Base-by-base conservation (phyloP, 2,113 vertebrate species). In the Benitochromis conjunctus region DNA sequence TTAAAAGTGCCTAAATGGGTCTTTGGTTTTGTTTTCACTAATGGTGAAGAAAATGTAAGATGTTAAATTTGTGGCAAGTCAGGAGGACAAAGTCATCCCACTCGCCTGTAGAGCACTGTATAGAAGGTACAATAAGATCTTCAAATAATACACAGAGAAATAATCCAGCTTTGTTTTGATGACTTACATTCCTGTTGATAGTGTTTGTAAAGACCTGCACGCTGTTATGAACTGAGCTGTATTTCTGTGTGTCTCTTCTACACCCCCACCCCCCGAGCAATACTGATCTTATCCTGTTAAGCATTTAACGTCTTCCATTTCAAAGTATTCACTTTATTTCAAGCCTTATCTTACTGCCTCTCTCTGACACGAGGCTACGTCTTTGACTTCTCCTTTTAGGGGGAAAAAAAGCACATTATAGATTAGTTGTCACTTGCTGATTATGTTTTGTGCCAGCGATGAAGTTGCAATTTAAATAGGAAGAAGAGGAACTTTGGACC, bases 1-100 rank as follows among this genome's bases (percentile, higher is more conserved):
- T 90, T 57, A 84, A 86, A 94, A 94, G 95, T 95, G 95, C 94
- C 94, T 95, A 69, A 87, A 86, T 56, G 38, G 87, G 82, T 91
- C 86, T 87, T 91, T 66, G 5, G 54, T 84, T 86, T 90, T 83
- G 80, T 86, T 91, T 89, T 86, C 88, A 88, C 58, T 38, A 19
- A 43, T 76, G 71, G 74, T 86, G 79, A 84, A 80, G 69, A 81
- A 66, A 91, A 55, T 64, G 56, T 77, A 55, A 41, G 55, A 79
- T 87, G 64, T 86, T 83, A 69, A 69, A 62, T 83, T 84, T 89
- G 36, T 84, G 62, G 83, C 74, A 56, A 74, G 46, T 74, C 21
- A 79, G 56, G 83, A 60, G 43, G 80, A 83, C 80, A 87, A 57
- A 53, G 66, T 80, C 54, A 60, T 81, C 86, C 48, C 18, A 38